Evolutionary conservation across 2,113 vertebrate genomes (phyloP), one percentile per base, ranked within the genome.

Genomic region (Scopus umbretta): DNA sequence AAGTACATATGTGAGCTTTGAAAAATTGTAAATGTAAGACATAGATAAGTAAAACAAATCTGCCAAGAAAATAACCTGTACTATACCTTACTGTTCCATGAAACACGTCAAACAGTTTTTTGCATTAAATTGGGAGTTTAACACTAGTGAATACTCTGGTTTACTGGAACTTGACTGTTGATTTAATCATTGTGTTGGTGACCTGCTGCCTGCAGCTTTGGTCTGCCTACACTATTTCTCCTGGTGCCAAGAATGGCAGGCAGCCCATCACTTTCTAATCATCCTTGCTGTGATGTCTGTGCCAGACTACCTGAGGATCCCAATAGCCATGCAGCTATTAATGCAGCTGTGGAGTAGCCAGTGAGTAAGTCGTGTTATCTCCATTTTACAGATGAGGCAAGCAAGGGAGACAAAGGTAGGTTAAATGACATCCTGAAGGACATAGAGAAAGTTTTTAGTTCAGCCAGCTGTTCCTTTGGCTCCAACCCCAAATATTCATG

Each of bases 21-120:
- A 95, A 94, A 96, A 91, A 34, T 1, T 90, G 78, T 61, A 89
- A 92, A 92, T 84, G 30, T 80, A 74, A 93, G 75, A 67, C 36
- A 73, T 8, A 76, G 91, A 36, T 94, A 95, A 94, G 45, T 70
- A 73, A 82, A 94, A 67, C 18, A 83, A 78, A 95, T 68, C 66
- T 79, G 75, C 70, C 22, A 76, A 20, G 63, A 76, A 81, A 82
- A 25, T 38, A 80, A 34, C 47, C 40, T 61, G 21, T 40, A 34
- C 26, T 72, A 10, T 43, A 38, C 9, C 18, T 59, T 68, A 56
- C 23, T 16, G 9, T 90, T 92, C 50, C 0, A 0, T 43, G 45
- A 86, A 91, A 76, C 26, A 43, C 40, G 73, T 80, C 40, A 50
- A 90, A 66, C 19, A 73, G 29, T 63, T 93, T 61, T 32, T 81